Percentiles rank a stretch among this genome's conserved stretches.
phyloP scores from a whole-genome alignment of 2,113 vertebrate genomes.

The Mobula birostris region DNA sequence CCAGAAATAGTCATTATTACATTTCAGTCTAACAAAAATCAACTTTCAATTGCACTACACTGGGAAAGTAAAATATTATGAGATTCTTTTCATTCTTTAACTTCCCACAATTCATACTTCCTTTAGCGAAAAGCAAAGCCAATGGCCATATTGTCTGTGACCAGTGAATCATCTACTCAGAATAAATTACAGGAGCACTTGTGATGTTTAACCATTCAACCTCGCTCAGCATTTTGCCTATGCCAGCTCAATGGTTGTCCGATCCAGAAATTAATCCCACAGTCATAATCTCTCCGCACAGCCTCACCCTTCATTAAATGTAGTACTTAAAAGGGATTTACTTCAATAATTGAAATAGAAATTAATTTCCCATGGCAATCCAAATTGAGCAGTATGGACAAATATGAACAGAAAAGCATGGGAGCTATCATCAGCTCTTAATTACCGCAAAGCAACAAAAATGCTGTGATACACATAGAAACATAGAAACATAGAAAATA shows the following conservation, averaged over 20 bases:
- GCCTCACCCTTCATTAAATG: neutral
- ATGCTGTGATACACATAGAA: no score
- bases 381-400: neutral
- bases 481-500: no score
- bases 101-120: neutral
- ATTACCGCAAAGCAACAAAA: no score
- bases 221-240: neutral
- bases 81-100: neutral
- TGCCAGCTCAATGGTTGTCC: neutral
- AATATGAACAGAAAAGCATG: neutral
- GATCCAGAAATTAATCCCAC: neutral
- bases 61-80: no score
- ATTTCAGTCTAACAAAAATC: no score
- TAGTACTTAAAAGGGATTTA: neutral
- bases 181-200: neutral
- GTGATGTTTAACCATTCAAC: neutral
- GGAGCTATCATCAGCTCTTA: no score
- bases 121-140: neutral
- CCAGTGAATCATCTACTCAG: neutral
- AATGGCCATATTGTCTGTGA: neutral
- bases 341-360: neutral
- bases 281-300: neutral
- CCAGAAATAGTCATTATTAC: no score
- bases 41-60: no score
- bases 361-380: neutral